Evolutionary conservation across 1,140 invertebrate genomes (phyloP).

Genomic region (Radopholus similis): DNA sequence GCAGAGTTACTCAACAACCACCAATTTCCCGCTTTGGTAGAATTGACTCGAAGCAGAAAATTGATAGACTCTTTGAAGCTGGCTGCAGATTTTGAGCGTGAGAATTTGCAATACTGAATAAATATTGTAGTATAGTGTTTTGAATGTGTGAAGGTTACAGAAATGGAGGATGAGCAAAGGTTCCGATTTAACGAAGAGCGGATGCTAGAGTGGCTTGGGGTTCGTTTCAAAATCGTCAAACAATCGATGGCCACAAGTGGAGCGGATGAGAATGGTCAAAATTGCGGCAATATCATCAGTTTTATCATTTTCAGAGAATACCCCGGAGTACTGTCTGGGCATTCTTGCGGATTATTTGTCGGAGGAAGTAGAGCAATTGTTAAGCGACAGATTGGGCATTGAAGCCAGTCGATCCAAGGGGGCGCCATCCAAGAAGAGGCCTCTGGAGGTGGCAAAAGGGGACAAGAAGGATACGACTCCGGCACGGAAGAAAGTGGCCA

Average conservation of each 20-base stretch:
- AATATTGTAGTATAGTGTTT: too few species aligned
- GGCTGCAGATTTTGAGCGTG: background rate
- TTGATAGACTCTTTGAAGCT: background rate
- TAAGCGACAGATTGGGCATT: constrained; percentile 1
- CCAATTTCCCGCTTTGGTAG: background rate
- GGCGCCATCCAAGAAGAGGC: background rate
- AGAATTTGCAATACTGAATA: background rate
- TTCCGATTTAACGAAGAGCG: constrained; percentile 6
- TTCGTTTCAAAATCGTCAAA: constrained; percentile 1
- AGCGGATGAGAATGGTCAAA: background rate
- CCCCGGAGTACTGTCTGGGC: constrained; percentile 2
- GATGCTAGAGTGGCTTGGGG: background rate
- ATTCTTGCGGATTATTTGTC: constrained; percentile 22
- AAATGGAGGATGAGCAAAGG: too few species aligned
- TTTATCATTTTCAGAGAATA: background rate
- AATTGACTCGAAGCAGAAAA: background rate
- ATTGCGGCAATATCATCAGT: background rate
- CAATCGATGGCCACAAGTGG: background rate
- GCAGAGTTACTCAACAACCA: background rate
- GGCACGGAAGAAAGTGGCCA: background rate
- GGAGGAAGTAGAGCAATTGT: background rate
- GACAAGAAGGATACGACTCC: background rate
- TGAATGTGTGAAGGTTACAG: too few species aligned
- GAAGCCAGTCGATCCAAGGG: background rate
- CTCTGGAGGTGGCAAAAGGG: background rate